Conservation (phyloP, 2,888 invertebrate species). For the Drosophila prostipennis region DNA sequence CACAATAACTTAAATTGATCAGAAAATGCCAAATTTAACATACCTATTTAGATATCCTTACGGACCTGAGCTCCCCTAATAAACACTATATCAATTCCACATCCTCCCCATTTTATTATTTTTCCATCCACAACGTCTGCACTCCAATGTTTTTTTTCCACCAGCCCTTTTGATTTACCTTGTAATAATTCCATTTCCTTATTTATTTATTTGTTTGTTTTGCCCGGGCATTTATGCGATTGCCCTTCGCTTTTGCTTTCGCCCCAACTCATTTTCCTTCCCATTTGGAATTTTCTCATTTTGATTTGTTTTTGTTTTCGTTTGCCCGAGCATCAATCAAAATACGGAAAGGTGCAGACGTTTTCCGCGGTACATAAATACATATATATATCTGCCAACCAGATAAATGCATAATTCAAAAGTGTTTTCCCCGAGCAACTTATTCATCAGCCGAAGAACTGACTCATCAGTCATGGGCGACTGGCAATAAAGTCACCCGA, state of each 20-base stretch:
- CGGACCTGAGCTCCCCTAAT: conserved; percentile 2
- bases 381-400: background rate
- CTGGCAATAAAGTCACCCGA: conserved; percentile 33
- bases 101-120: conserved; percentile 15
- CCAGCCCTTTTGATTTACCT: conserved; percentile 4
- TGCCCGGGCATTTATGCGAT: conserved; percentile 15
- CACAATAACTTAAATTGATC: background rate
- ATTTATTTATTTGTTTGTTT: conserved; percentile 44
- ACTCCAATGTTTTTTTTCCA: background rate
- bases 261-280: conserved; percentile 11
- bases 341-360: conserved; percentile 31
- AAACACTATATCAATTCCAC: conserved; percentile 22
- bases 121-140: background rate
- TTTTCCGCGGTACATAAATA: background rate
- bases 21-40: too few species aligned
- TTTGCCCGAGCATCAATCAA: conserved; percentile 32
- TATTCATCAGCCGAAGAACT: conserved; percentile 12
- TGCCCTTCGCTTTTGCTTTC: background rate
- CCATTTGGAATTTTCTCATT: conserved; percentile 38
- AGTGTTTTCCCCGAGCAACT: conserved; percentile 28
- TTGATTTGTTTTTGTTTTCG: conserved; percentile 44
- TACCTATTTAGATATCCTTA: too few species aligned
- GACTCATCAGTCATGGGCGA: conserved; percentile 33
- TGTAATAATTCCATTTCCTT: conserved; percentile 35
- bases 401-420: conserved; percentile 43